Evolutionary conservation across 2,888 invertebrate genomes (phyloP), one percentile per base, ranked within the genome.

Genomic region (Exephanes ischioxanthus): DNA sequence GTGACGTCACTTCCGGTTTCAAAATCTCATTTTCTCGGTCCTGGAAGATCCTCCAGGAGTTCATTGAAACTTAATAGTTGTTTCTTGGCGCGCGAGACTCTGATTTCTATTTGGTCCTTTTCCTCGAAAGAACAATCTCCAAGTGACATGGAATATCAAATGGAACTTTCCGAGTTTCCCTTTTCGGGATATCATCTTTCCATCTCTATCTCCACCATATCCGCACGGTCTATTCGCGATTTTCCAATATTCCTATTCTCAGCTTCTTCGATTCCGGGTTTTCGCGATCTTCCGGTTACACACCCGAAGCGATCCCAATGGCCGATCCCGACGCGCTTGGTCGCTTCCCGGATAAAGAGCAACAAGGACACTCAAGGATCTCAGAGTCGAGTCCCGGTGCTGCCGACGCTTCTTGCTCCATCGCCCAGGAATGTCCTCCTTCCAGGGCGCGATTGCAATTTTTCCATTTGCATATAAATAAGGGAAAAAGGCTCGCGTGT

Each of bases 401-500:
- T 67, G 33, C 33, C 58, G 66, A 16, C 16, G 9, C 30, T 79
- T 55, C 75, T 41, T 51, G 45, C 45, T 45, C 14, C 45, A 79
- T 85, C 83, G 73, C 83, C 79, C 79, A 83, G 85, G 80, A 86
- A 88, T 84, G 75, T 76, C 80, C 81, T 67, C 68, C 75, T 86
- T 55, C 45, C 55, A 68, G 70, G 80, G 85, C 83, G 71, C 75
- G 81, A 76, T 81, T 87, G 84, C 87, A 86, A 86, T 89, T 90
- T 91, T 91, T 89, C 84, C 90, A 91, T 91, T 91, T 91, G 90
- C 91, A 90, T 91, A 89, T 89, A 90, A 91, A 91, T 91, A 91
- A 90, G 89, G 72, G 85, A 58, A 72, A 45, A 66, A 66, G 66
- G 79, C 71, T 85, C 85, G 83, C 79, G 88, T 82, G 80, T 78